phyloP scores from a whole-genome alignment of 2,888 invertebrate species.

The Gonocerus acuteangulatus region DNA sequence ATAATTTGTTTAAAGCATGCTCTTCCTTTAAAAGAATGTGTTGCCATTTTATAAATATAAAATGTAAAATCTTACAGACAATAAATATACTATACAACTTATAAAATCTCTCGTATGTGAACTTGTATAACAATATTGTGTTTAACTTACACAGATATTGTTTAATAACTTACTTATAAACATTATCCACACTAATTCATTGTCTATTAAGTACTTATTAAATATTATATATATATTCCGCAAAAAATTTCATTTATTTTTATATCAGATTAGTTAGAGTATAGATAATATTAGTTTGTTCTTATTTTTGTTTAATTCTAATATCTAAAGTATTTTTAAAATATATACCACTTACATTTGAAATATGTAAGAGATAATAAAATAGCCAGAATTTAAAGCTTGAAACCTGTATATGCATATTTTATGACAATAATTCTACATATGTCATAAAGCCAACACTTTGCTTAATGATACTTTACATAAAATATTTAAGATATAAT shows the following conservation, averaged over 20 bases:
- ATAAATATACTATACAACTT: conserved; percentile 13
- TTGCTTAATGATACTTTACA: not conserved
- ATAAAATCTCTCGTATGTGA: conserved; percentile 12
- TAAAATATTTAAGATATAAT: not conserved
- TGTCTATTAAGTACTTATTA: not conserved
- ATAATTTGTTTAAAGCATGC: too few relatives aligned
- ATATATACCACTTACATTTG: not conserved
- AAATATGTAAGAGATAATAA: conserved; percentile 2
- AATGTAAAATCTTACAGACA: not conserved
- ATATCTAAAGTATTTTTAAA: not conserved
- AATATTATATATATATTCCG: not conserved
- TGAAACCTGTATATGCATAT: conserved; percentile 18
- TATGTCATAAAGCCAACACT: conserved; percentile 1
- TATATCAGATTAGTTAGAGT: not conserved
- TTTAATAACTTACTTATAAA: conserved; percentile 4
- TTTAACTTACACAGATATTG: not conserved
- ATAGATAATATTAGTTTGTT: not conserved
- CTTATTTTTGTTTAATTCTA: too few relatives aligned
- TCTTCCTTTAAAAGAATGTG: too few relatives aligned
- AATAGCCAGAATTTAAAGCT: conserved; percentile 22
- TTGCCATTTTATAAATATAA: conserved; percentile 3
- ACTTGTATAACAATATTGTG: not conserved
- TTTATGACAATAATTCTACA: conserved; percentile 16
- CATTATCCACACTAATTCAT: not conserved
- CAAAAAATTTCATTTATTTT: not conserved